Conservation (phyloP, 2,113 vertebrate genomes). For the Alethe diademata region DNA sequence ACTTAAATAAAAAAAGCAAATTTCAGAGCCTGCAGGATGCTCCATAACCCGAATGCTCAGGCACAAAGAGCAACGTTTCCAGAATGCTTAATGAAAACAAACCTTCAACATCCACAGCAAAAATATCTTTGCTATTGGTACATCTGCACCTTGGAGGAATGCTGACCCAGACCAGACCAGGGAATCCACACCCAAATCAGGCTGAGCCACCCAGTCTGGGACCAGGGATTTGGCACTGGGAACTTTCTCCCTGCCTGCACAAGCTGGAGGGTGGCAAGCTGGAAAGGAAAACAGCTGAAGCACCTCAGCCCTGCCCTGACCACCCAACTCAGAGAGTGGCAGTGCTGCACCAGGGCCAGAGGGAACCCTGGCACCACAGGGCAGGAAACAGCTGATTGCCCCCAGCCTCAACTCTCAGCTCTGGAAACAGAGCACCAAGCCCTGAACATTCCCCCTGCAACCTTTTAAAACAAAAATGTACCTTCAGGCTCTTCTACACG, state of each 20-base stretch:
- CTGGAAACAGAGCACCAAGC: background rate
- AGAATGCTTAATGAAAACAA: constrained; percentile 40
- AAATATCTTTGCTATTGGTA: background rate
- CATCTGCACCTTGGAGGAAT: background rate
- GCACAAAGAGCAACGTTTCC: background rate
- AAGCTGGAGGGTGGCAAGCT: background rate
- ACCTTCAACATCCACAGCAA: background rate
- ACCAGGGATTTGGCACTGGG: fast-evolving
- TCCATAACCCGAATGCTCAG: background rate
- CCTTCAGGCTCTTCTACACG: background rate
- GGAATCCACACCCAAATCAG: fast-evolving
- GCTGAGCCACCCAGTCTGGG: background rate
- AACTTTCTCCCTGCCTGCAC: background rate
- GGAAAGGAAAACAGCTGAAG: background rate
- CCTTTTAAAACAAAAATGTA: background rate
- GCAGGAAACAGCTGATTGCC: background rate
- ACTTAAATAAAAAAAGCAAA: constrained; percentile 66
- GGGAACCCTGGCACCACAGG: fast-evolving
- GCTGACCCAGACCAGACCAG: background rate
- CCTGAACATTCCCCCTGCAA: background rate
- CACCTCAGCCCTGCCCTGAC: background rate
- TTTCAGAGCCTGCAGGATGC: constrained; percentile 25
- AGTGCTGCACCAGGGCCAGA: background rate
- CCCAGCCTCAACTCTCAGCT: background rate
- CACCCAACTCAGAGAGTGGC: background rate